Percentiles rank a stretch among this genome's conserved stretches.
Evolutionary conservation across 2,888 invertebrate species (phyloP).

Genomic region (Lamellibrachia columna): DNA sequence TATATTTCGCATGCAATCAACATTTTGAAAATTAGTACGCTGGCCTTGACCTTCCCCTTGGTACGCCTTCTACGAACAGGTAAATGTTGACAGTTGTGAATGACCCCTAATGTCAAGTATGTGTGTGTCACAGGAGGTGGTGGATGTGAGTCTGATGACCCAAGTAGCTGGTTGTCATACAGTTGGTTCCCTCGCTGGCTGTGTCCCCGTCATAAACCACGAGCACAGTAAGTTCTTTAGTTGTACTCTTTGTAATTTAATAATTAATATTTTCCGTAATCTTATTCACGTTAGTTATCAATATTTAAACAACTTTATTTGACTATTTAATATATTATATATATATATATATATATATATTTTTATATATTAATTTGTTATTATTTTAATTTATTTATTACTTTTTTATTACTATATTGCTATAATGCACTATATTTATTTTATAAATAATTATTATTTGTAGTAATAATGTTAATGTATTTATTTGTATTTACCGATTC

Average conservation of each 20-base stretch:
- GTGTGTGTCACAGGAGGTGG: constrained; percentile 41
- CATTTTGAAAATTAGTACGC: too few relatives aligned
- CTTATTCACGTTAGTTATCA: neutral
- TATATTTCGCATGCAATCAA: too few relatives aligned
- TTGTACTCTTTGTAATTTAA: neutral
- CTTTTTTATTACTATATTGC: too few relatives aligned
- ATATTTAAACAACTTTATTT: neutral
- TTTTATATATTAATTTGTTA: constrained; percentile 18
- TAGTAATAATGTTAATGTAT: too few relatives aligned
- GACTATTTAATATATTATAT: neutral
- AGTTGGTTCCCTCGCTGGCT: constrained; percentile 39
- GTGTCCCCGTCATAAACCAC: constrained; percentile 53
- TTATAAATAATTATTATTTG: too few relatives aligned
- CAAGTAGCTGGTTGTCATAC: constrained; percentile 39
- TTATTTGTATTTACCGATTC: too few relatives aligned
- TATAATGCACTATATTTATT: too few relatives aligned
- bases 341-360: constrained; percentile 18
- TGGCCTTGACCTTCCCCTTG: too few relatives aligned
- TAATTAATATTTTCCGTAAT: too few relatives aligned
- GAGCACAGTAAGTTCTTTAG: constrained; percentile 44
- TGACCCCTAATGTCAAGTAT: neutral
- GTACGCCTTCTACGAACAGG: too few relatives aligned
- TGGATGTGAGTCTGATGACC: constrained; percentile 44
- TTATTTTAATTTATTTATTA: too few relatives aligned
- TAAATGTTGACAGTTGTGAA: neutral